Evolutionary conservation across 2,888 invertebrate species (phyloP).

Genomic region (Leptinotarsa peninsularis): DNA sequence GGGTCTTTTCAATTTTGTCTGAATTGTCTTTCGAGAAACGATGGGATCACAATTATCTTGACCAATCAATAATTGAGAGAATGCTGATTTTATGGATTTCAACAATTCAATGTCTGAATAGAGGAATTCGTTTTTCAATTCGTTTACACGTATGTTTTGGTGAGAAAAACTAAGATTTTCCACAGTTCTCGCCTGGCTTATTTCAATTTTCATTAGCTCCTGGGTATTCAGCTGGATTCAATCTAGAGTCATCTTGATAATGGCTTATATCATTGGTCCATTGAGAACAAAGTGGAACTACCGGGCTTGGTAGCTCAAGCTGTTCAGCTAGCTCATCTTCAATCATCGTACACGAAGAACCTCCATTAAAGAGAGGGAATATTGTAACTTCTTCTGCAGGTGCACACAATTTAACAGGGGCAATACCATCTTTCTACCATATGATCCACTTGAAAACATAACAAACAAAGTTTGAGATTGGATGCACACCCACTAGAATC

Average conservation of each 20-base stretch:
- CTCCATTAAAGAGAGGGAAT: conserved; percentile 8
- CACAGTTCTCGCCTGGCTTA: not conserved
- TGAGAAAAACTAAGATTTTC: not conserved
- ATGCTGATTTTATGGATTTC: not conserved
- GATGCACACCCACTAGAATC: not conserved
- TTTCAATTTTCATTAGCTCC: not conserved
- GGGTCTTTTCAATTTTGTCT: too few relatives aligned
- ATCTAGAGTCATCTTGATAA: conserved; percentile 2
- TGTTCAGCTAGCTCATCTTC: conserved; percentile 5
- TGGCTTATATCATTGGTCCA: conserved; percentile 3
- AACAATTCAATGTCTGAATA: not conserved
- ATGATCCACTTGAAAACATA: not conserved
- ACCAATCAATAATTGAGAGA: too few relatives aligned
- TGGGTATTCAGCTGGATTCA: not conserved
- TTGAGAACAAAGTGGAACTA: conserved; percentile 7
- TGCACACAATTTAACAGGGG: too few relatives aligned
- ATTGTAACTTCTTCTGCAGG: conserved; percentile 16
- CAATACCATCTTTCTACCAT: not conserved
- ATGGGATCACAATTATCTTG: too few relatives aligned
- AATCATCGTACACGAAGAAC: conserved; percentile 16
- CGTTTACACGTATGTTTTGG: not conserved
- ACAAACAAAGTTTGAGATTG: not conserved
- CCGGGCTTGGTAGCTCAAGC: not conserved
- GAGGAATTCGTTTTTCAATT: not conserved
- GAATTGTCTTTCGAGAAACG: too few relatives aligned